Evolutionary conservation across 2,888 invertebrate genomes (phyloP).

Genomic region (Philereme transversata): DNA sequence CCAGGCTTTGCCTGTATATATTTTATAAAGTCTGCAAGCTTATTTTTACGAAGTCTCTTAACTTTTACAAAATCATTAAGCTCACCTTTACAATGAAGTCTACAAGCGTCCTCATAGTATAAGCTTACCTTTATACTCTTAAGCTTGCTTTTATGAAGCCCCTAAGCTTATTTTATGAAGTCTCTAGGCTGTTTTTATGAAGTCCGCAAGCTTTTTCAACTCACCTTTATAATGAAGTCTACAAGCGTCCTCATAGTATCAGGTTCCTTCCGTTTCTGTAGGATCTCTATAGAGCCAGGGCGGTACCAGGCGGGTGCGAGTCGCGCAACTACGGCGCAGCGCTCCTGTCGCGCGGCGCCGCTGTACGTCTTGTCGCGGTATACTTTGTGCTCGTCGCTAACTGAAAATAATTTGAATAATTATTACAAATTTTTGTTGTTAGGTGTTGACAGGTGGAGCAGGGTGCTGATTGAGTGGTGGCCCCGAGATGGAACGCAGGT

Average conservation of each 20-base stretch:
- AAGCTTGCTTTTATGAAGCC: too few relatives aligned
- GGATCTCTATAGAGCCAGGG: conserved; percentile 86
- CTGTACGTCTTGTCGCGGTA: conserved; percentile 85
- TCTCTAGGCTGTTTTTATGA: too few relatives aligned
- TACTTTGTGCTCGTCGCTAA: conserved; percentile 82
- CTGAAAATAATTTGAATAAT: conserved; percentile 40
- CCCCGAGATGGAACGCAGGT: too few relatives aligned
- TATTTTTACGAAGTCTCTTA: too few relatives aligned
- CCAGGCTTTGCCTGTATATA: too few relatives aligned
- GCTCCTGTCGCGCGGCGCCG: conserved; percentile 81
- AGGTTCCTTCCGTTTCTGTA: conserved; percentile 73
- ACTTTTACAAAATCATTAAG: not conserved
- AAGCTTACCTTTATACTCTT: too few relatives aligned
- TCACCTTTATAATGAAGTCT: conserved; percentile 77
- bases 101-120: conserved; percentile 70
- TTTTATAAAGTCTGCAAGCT: too few relatives aligned
- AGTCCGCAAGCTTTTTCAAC: conserved; percentile 20
- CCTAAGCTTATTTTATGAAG: too few relatives aligned
- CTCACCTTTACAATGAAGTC: conserved; percentile 77
- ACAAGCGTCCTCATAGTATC: conserved; percentile 74
- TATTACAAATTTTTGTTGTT: too few relatives aligned
- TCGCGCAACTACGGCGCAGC: conserved; percentile 82
- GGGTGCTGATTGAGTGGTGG: too few relatives aligned
- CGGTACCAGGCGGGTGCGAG: conserved; percentile 84
- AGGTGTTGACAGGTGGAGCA: too few relatives aligned